Percentiles rank a stretch among this genome's conserved stretches.
Conservation (phyloP, 2,888 invertebrate species). For the Eupithecia subfuscata region DNA sequence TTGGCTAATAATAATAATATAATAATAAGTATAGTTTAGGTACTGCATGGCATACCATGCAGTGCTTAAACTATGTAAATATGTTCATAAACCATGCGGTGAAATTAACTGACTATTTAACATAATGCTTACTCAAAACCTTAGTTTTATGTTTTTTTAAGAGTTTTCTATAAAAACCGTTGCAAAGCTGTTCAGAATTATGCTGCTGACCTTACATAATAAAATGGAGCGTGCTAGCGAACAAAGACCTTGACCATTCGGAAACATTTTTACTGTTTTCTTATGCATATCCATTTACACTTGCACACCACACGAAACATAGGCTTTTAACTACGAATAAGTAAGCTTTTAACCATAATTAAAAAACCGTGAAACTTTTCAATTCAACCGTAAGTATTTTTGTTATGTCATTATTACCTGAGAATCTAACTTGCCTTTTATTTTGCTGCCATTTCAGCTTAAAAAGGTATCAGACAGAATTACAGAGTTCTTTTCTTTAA, state of each 20-base stretch:
- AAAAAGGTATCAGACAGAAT: no score
- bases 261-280: conserved; percentile 55
- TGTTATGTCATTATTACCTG: neutral
- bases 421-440: no score
- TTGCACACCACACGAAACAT: conserved; percentile 48
- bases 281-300: conserved; percentile 56
- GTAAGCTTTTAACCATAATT: no score
- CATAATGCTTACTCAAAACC: neutral
- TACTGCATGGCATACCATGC: no score
- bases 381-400: neutral
- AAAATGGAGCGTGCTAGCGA: conserved; percentile 31
- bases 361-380: neutral
- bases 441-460: no score
- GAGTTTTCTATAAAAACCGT: neutral
- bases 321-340: no score
- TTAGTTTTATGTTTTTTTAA: neutral
- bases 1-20: no score
- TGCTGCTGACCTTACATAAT: conserved; percentile 20
- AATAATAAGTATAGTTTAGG: no score
- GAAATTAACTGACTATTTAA: neutral
- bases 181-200: neutral
- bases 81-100: neutral
- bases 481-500: no score
- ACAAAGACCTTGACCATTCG: conserved; percentile 63
- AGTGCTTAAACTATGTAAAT: no score